A percentile compares a stretch with the other conserved stretches of the same genome.
These are phyloP conservation scores for Microcebus tavaratra DNA, from an alignment of 2,113 vertebrate species.

Conservation along the genomic window DNA sequence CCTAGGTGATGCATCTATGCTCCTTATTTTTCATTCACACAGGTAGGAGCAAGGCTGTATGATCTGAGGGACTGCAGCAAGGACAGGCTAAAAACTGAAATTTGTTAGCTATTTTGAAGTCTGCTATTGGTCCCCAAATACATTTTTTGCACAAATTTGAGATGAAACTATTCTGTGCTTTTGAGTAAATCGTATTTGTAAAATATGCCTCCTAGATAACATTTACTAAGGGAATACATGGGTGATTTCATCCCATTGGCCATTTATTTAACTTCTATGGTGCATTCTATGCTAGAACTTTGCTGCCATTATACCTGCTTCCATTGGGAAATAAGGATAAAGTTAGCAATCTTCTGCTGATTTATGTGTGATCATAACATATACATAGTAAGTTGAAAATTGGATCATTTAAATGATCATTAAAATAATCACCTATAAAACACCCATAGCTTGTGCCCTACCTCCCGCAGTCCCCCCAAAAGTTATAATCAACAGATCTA, in stretches of 20 bases:
- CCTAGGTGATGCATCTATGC: fast-evolving
- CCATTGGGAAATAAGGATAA: background rate
- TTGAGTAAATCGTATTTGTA: background rate
- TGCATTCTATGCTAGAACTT: background rate
- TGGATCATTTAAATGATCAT: background rate
- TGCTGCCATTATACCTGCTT: background rate
- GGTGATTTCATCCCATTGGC: background rate
- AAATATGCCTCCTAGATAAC: background rate
- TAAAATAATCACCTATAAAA: background rate
- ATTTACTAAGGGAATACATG: background rate
- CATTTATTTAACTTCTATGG: background rate
- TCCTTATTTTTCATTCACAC: background rate
- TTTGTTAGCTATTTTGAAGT: background rate
- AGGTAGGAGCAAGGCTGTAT: background rate
- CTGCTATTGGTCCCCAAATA: background rate
- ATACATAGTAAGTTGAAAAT: background rate
- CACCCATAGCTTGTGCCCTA: background rate
- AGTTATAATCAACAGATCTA: background rate
- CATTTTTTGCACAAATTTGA: background rate
- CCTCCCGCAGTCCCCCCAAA: background rate
- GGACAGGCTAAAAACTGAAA: background rate
- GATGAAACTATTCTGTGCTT: background rate
- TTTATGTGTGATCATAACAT: background rate
- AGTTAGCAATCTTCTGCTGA: background rate
- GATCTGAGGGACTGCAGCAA: background rate